phyloP scores from a whole-genome alignment of 2,113 vertebrate genomes.

The Gopherus flavomarginatus region DNA sequence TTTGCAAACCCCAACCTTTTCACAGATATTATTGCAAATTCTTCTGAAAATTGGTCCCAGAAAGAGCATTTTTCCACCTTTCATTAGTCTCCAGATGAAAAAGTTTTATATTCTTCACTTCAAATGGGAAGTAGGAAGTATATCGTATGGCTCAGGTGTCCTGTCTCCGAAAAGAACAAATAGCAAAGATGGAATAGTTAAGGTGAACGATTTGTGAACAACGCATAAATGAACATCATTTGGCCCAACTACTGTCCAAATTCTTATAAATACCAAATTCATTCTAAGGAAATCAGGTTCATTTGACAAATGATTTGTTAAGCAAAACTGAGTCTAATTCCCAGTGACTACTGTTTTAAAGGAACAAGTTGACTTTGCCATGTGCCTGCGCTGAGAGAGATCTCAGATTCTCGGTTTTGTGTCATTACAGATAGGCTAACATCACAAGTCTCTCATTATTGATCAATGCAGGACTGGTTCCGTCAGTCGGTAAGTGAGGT shows the following conservation, averaged over 20 bases:
- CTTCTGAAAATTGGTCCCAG: not conserved
- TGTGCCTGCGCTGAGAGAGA: not conserved
- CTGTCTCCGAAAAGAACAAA: not conserved
- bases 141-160: not conserved
- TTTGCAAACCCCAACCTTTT: not conserved
- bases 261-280: not conserved
- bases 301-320: not conserved
- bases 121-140: not conserved
- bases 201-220: not conserved
- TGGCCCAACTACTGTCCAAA: not conserved
- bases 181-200: not conserved
- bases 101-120: not conserved
- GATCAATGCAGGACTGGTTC: not conserved
- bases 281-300: not conserved
- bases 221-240: not conserved
- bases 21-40: not conserved
- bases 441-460: not conserved
- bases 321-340: not conserved
- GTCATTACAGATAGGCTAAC: not conserved
- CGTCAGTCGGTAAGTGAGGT: not conserved
- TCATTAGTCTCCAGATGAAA: not conserved
- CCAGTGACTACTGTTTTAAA: not conserved
- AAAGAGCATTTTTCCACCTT: not conserved
- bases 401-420: not conserved
- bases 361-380: not conserved